These are phyloP conservation scores for Falco biarmicus DNA, from an alignment of 2,797 vertebrate species.

Conservation along the genomic window DNA sequence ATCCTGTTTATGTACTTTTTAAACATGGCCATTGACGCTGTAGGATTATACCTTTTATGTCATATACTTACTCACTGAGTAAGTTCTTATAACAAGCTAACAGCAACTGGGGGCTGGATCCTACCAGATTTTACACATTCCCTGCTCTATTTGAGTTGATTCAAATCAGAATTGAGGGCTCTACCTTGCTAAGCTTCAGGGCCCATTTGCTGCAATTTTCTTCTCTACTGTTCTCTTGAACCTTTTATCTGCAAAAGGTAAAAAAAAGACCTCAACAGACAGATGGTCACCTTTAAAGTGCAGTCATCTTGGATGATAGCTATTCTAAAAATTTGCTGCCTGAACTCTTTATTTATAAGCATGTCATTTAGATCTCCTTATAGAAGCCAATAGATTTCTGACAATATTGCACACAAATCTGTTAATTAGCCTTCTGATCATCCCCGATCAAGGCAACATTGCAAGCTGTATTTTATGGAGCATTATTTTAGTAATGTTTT, in stretches of 20 bases:
- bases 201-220: slow-evolving; percentile 34
- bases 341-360: neutral
- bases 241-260: neutral
- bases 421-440: neutral
- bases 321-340: neutral
- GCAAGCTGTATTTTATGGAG: slow-evolving; percentile 28
- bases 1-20: slow-evolving; percentile 43
- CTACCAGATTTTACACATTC: neutral
- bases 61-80: neutral
- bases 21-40: neutral
- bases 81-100: neutral
- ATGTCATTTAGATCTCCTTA: neutral
- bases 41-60: slow-evolving; percentile 25
- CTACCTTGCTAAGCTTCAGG: neutral
- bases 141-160: neutral
- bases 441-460: neutral
- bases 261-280: neutral
- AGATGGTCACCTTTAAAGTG: slow-evolving; percentile 18
- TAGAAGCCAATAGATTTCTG: slow-evolving; percentile 26
- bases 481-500: slow-evolving; percentile 49
- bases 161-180: slow-evolving; percentile 13
- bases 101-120: neutral
- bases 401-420: neutral
- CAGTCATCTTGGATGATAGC: neutral
- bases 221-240: slow-evolving; percentile 26